Evolutionary conservation across 2,888 invertebrate species (phyloP).

Genomic region (Leptopilina syphax): DNA sequence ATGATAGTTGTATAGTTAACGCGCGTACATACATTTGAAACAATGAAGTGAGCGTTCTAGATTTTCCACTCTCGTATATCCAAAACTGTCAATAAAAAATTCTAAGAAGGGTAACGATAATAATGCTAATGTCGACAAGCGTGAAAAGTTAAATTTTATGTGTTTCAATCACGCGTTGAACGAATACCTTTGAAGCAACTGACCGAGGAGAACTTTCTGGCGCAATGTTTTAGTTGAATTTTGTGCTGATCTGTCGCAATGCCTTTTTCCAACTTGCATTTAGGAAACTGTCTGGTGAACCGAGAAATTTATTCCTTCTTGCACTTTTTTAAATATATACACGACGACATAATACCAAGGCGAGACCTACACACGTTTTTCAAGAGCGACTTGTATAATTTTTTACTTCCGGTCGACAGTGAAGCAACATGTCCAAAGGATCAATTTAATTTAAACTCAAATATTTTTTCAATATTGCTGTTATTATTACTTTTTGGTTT

Average conservation of each 20-base stretch:
- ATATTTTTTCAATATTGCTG: too few relatives aligned
- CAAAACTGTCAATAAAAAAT: background rate
- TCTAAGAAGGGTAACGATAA: background rate
- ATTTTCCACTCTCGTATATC: background rate
- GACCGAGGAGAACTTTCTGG: constrained; percentile 33
- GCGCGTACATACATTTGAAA: too few relatives aligned
- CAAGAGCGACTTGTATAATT: constrained; percentile 2
- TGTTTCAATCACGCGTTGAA: constrained; percentile 18
- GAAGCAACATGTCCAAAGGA: background rate
- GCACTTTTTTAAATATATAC: background rate
- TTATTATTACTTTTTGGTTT: too few relatives aligned
- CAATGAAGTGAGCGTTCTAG: background rate
- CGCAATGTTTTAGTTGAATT: constrained; percentile 22
- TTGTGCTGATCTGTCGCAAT: constrained; percentile 5
- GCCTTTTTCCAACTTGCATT: constrained; percentile 26
- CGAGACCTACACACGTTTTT: constrained; percentile 15
- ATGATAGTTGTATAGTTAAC: too few relatives aligned
- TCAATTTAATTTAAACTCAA: too few relatives aligned
- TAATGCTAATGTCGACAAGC: constrained; percentile 7
- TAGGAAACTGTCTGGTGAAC: constrained; percentile 22
- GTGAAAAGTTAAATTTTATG: constrained; percentile 33
- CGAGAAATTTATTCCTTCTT: constrained; percentile 18
- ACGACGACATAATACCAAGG: background rate
- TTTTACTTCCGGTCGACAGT: background rate
- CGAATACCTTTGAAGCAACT: constrained; percentile 29